Base-by-base conservation (phyloP, 2,113 vertebrate species). In the Plecotus auritus region DNA sequence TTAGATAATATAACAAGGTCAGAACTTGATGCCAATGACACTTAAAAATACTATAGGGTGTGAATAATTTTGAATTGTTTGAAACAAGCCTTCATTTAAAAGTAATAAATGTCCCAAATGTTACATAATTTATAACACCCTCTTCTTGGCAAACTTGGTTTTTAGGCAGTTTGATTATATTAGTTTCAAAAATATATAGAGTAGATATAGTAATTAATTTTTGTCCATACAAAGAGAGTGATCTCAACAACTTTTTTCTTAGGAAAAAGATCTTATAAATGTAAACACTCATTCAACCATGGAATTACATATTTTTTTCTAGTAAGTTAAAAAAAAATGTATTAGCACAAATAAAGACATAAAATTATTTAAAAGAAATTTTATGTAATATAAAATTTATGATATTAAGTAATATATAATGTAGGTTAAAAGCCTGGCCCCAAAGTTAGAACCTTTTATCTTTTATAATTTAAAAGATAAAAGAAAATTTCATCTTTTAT, bases 1-100 rank as follows among this genome's bases (percentile, higher is more conserved):
- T 97, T 95, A 96, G 88, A 95, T 90, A 77, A 47, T 40, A 73
- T 35, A 61, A 88, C 37, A 92, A 67, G 17, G 13, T 92, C 49
- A 96, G 47, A 95, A 74, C 18, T 64, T 83, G 54, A 92, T 86
- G 35, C 69, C n/a, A 51, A 74, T 64, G 87, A 95, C 54, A 90
- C 66, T 91, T 93, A 69, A 77, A 92, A 70, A 51, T 85, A 54
- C 69, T 66, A 69, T 37, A 95, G 66, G 72, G 72, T 30, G 42
- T 93, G 67, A 95, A 67, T 70, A 74, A 73, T 9, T 3, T 22
- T 91, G 59, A 84, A 30, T 56, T 81, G 9, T 91, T 94, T 90
- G 20, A 93, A 95, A 88, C 51, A 61, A 67, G 9, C 0, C 11
- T 82, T 90, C 37, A 37, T 54, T 78, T 82, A 66, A 94, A 90